Base-by-base conservation (phyloP, 2,888 invertebrate species). In the Aleiodes testaceus region DNA sequence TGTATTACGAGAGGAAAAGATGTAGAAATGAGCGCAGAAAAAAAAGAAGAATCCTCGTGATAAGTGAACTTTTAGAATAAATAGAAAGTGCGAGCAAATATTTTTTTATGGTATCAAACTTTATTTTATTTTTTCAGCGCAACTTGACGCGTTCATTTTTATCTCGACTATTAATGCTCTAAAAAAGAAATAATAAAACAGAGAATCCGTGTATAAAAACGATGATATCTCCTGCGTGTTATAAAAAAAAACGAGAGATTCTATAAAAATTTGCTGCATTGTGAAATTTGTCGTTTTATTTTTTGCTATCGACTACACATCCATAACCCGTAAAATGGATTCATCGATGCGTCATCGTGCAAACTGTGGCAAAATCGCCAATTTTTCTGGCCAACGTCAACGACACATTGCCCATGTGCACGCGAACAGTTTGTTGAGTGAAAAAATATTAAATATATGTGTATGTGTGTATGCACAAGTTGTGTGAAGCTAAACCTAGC, bases 401-500 rank as follows among this genome's bases (percentile, higher is more conserved):
- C 61, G 63, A 61, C 70, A 61, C 70, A 61, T 70, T 52, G 52
- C 50, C 47, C 66, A 70, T 70, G 45, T 70, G 66, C 59, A 68
- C 30, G 47, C 59, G 61, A 49, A 18, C 68, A 18, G 55, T 66
- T 50, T 36, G 30, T 66, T 26, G 22, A 22, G 26, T 20, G 44
- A 59, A 65, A 55, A 49, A 70, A 65, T 64, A 59, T 36, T 53
- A 68, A 44, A 22, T 63, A 12, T 45, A 20, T 45, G 26, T 45
- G 63, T 20, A 11, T 30, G 18, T 61, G n/a, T 20, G 14, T 16
- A 47, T 22, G 16, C 52, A 44, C 45, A 59, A 45, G 30, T 20
- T 44, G 30, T 45, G 47, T 16, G 30, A 64, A 59, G 69, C 42
- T 66, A 47, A 72, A 70, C 64, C 74, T 71, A 68, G 42, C 63